phyloP scores from a whole-genome alignment of 2,797 vertebrate genomes.

The Coracias cyanogaster region DNA sequence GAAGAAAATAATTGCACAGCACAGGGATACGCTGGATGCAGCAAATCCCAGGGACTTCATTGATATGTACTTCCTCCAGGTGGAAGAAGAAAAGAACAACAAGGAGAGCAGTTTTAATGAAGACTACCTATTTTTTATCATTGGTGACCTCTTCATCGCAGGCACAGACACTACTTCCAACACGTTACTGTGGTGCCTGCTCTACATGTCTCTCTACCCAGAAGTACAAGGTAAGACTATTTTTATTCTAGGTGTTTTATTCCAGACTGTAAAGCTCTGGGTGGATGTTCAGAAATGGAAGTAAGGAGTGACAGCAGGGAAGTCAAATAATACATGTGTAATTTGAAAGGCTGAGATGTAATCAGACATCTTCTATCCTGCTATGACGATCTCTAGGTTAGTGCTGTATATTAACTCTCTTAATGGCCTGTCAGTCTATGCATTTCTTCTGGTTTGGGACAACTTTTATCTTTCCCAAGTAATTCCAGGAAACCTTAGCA shows the following conservation, averaged over 20 bases:
- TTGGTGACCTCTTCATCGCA: conserved; percentile 94
- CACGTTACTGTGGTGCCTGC: conserved; percentile 91
- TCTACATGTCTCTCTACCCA: conserved; percentile 90
- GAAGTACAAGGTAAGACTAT: conserved; percentile 87
- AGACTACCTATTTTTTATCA: conserved; percentile 94
- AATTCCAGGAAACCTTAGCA: not conserved
- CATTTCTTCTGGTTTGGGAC: not conserved
- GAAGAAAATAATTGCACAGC: conserved; percentile 88
- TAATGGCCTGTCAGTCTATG: not conserved
- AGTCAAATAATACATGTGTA: rapidly evolving
- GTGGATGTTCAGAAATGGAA: not conserved
- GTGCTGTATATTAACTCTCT: not conserved
- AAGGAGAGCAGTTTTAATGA: conserved; percentile 87
- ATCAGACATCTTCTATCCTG: not conserved
- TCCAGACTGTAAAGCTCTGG: not conserved
- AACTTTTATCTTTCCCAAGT: not conserved
- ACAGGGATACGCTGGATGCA: conserved; percentile 84
- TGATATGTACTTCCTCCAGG: conserved; percentile 94
- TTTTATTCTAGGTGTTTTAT: not conserved
- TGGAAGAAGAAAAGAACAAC: conserved; percentile 72
- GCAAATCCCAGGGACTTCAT: conserved; percentile 90
- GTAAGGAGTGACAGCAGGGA: not conserved
- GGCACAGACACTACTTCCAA: conserved; percentile 97
- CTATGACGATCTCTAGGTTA: not conserved
- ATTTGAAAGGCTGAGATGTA: not conserved